Evolutionary conservation across 2,797 vertebrate genomes (phyloP).

Genomic region (Hoplostethus atlanticus): DNA sequence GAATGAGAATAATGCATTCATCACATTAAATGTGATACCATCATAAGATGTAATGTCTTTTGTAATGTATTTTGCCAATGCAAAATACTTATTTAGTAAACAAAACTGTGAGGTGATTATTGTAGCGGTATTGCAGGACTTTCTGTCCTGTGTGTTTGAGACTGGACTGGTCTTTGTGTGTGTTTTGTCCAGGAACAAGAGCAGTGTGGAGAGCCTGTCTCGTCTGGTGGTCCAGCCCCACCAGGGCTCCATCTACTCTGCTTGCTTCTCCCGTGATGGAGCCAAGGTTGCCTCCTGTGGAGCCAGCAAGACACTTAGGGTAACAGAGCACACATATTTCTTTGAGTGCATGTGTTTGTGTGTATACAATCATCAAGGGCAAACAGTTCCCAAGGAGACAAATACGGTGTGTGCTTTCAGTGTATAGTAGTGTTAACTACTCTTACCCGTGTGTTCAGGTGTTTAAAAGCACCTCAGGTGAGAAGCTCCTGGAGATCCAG

Average conservation of each 20-base stretch:
- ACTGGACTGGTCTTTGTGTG: neutral
- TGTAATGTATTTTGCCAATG: too few relatives aligned
- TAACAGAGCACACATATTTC: conserved; percentile 64
- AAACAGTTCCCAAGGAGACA: conserved; percentile 25
- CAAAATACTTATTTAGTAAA: neutral
- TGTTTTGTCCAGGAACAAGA: conserved; percentile 89
- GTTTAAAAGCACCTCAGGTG: conserved; percentile 93
- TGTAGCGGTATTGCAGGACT: neutral
- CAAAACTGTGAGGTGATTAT: neutral
- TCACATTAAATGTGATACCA: too few relatives aligned
- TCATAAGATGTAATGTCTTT: too few relatives aligned
- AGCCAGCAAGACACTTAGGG: conserved; percentile 92
- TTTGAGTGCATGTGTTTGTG: conserved; percentile 3
- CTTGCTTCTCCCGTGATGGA: conserved; percentile 94
- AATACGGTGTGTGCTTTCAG: neutral
- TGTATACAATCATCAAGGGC: neutral
- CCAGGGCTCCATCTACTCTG: conserved; percentile 91
- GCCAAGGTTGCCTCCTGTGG: conserved; percentile 94
- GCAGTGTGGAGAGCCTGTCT: conserved; percentile 88
- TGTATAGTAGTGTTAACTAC: too few relatives aligned
- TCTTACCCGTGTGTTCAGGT: conserved; percentile 79
- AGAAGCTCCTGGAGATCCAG: conserved; percentile 89
- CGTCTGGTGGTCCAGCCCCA: conserved; percentile 94
- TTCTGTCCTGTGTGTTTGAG: neutral
- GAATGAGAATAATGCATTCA: too few relatives aligned